A percentile compares a stretch with the other conserved stretches of the same genome.
Conservation (phyloP, 2,113 vertebrate species). For the Pelodiscus sinensis region DNA sequence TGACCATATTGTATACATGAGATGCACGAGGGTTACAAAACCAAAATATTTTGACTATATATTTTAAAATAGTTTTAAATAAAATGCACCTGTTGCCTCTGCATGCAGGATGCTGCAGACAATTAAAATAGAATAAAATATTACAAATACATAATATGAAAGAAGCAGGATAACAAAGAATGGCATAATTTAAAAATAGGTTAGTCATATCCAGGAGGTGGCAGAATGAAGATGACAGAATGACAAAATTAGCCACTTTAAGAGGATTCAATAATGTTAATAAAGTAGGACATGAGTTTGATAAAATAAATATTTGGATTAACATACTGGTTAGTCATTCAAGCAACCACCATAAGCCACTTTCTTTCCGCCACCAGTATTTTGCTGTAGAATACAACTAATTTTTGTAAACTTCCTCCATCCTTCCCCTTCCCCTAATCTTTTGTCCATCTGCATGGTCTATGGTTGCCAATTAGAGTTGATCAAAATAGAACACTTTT, state of each 20-base stretch:
- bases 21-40: conserved; percentile 12
- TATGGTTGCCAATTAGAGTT: not conserved
- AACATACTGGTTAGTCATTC: not conserved
- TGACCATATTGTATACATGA: not conserved
- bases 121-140: conserved; percentile 10
- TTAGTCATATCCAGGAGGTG: not conserved
- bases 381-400: not conserved
- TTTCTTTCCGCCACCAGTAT: not conserved
- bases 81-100: not conserved
- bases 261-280: not conserved
- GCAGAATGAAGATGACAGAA: not conserved
- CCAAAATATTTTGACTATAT: not conserved
- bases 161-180: not conserved
- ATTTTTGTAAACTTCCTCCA: not conserved
- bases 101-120: not conserved
- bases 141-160: not conserved
- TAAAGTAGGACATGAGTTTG: conserved; percentile 13
- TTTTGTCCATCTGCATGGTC: not conserved
- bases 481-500: conserved; percentile 22
- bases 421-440: not conserved
- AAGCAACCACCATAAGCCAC: not conserved
- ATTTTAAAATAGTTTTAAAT: not conserved
- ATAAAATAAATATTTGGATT: conserved; percentile 4
- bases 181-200: not conserved
- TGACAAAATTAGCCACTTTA: not conserved